Percentiles rank a stretch among this genome's conserved stretches.
Conservation (phyloP, 2,113 vertebrate genomes). For the Pterocles burchelli region DNA sequence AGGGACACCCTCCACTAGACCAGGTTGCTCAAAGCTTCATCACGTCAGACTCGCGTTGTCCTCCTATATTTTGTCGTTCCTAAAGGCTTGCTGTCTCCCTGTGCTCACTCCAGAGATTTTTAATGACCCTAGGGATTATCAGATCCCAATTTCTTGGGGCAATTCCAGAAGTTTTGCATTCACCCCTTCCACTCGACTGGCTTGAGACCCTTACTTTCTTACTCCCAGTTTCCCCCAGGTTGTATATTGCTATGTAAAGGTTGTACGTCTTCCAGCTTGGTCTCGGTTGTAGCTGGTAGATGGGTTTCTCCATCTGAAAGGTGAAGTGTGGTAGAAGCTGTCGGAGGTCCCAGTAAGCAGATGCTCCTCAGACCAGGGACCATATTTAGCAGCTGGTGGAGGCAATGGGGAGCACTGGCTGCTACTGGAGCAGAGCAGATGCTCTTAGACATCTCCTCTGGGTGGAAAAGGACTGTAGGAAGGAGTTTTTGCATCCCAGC, state of each 20-base stretch:
- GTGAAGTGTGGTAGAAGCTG: accelerated
- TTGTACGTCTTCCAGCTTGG: not conserved
- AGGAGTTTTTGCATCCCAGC: not conserved
- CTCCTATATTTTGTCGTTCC: not conserved
- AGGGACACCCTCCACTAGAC: too few relatives aligned
- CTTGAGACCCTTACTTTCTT: not conserved
- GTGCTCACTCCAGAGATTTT: not conserved
- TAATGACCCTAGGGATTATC: not conserved
- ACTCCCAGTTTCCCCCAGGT: not conserved
- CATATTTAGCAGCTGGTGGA: not conserved
- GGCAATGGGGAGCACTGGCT: not conserved
- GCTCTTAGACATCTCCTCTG: not conserved
- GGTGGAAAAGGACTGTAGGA: not conserved
- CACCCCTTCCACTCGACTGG: not conserved
- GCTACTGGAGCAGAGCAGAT: not conserved
- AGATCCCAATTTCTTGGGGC: not conserved
- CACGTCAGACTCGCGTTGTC: accelerated
- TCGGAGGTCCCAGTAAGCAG: not conserved
- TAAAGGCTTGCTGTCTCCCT: not conserved
- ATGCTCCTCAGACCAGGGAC: not conserved
- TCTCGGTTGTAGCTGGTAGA: not conserved
- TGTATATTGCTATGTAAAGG: not conserved
- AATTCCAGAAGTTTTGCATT: not conserved
- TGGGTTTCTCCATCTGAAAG: not conserved
- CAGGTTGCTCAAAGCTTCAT: too few relatives aligned